Evolutionary conservation across 1,140 invertebrate genomes (phyloP), one percentile per base, ranked within the genome.

Genomic region (Phenacoccus solenopsis): DNA sequence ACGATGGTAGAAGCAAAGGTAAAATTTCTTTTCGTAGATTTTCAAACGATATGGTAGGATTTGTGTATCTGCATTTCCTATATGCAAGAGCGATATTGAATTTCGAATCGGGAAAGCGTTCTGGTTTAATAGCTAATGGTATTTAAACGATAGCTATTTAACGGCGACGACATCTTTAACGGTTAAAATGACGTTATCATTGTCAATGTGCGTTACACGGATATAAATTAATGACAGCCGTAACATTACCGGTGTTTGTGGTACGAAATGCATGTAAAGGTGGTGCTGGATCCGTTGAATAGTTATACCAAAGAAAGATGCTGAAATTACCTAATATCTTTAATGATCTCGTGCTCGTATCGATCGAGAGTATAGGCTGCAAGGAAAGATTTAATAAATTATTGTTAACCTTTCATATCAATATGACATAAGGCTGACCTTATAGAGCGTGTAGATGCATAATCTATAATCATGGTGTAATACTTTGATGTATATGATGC

Each of bases 341-440:
- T n/a, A n/a, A n/a, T n/a, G n/a, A n/a, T n/a, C n/a, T n/a, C n/a
- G n/a, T n/a, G n/a, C n/a, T n/a, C 5, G 38, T 49, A 9, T 49
- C 20, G 16, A 9, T 16, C 38, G 5, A 9, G 38, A 5, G 3
- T n/a, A n/a, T 49, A n/a, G n/a, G n/a, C n/a, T n/a, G n/a, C n/a
- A 9, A n/a, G 16, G 20, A 9, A n/a, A n/a, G 38, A 16, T 2
- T 49, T 3, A 32, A 13, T 13, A 32, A 32, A 32, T 32, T 49
- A 49, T 49, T n/a, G 38, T 49, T 49, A 49, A 49, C 38, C 38
- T 49, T 49, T 49, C 38, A 49, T 49, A 49, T 49, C 38, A n/a
- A n/a, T 49, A n/a, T 49, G 38, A 49, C 20, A 16, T 49, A 49
- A 49, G 13, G 2, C 2, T n/a, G 38, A 49, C 38, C 38, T 49